Conservation (phyloP, 2,113 vertebrate genomes). For the Malurus melanocephalus region DNA sequence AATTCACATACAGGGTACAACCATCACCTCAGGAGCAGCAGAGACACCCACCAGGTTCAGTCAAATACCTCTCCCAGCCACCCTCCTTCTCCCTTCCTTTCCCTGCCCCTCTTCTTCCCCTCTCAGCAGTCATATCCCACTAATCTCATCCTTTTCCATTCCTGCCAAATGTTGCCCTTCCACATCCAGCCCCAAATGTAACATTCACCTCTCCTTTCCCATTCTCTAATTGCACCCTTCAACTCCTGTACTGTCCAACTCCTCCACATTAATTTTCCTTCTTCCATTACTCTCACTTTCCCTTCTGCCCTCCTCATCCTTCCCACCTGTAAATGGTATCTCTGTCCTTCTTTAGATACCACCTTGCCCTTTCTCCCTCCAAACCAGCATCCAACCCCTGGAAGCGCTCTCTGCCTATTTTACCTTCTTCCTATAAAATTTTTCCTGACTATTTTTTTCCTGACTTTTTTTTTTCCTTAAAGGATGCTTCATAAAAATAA, state of each 20-base stretch:
- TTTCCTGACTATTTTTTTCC: background rate
- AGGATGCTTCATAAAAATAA: conserved; percentile 53
- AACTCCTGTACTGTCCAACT: background rate
- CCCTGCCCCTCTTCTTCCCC: background rate
- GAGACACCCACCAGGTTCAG: background rate
- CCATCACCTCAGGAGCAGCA: background rate
- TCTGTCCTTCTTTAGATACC: background rate
- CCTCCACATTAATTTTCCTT: background rate
- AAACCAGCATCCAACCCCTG: background rate
- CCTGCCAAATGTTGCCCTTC: background rate
- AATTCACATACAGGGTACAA: background rate
- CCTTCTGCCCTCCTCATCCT: background rate
- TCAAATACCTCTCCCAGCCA: background rate
- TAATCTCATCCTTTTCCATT: background rate
- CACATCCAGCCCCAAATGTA: background rate
- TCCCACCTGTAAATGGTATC: background rate
- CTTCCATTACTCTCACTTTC: conserved; percentile 23
- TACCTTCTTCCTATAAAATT: background rate
- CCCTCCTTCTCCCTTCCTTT: too few species aligned
- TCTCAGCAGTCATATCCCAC: background rate
- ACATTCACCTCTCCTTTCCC: background rate
- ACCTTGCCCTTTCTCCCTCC: background rate
- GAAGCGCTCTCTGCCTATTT: conserved; percentile 1
- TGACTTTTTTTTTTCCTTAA: background rate
- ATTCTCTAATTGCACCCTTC: background rate